These are phyloP conservation scores for Misgurnus mizolepis DNA, from an alignment of 2,113 vertebrate genomes.

Conservation along the genomic window DNA sequence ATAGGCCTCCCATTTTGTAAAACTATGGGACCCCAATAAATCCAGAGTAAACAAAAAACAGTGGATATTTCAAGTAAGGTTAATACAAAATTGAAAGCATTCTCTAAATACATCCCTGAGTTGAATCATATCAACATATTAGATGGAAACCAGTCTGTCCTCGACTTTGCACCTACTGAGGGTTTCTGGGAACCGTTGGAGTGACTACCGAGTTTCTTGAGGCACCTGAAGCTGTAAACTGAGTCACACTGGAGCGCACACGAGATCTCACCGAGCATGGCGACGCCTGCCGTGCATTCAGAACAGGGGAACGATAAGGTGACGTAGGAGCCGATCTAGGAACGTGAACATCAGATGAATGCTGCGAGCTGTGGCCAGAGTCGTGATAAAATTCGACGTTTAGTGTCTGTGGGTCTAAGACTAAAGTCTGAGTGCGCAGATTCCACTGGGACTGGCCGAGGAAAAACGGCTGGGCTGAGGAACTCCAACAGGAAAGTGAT, in stretches of 20 bases:
- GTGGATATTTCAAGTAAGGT: background rate
- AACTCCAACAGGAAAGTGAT: conserved; percentile 49
- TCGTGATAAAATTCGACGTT: conserved; percentile 57
- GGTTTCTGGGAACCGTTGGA: conserved; percentile 30
- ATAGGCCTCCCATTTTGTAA: background rate
- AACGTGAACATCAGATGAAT: conserved; percentile 18
- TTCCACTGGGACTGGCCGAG: conserved; percentile 48
- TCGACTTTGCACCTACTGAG: conserved; percentile 49
- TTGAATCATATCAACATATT: background rate
- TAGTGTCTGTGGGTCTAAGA: conserved; percentile 53
- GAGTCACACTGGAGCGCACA: conserved; percentile 1
- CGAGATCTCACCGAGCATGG: conserved; percentile 42
- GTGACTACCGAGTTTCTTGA: conserved; percentile 15
- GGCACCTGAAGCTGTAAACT: background rate
- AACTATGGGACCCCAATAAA: background rate
- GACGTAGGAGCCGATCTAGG: conserved; percentile 52
- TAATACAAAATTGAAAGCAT: background rate
- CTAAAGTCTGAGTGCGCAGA: conserved; percentile 40
- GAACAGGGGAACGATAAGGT: conserved; percentile 49
- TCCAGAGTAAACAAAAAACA: background rate
- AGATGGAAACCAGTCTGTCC: conserved; percentile 56
- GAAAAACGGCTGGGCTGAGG: conserved; percentile 43
- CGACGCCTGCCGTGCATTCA: background rate
- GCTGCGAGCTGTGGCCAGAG: conserved; percentile 18
- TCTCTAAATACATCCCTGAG: conserved; percentile 48